Evolutionary conservation across 2,113 vertebrate genomes (phyloP).

Genomic region (Dasyornis broadbenti): DNA sequence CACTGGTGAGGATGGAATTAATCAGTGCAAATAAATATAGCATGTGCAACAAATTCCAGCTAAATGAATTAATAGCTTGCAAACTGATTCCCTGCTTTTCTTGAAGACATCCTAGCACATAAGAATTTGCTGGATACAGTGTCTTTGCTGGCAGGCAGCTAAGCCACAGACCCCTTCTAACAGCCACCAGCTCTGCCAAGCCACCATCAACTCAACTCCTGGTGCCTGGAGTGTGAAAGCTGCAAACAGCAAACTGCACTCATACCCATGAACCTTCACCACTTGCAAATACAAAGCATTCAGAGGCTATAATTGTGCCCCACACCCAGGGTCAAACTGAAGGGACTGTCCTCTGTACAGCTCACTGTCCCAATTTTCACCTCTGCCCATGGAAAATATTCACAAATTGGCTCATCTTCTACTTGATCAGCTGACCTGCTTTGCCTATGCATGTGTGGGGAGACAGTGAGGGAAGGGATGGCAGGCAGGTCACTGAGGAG

Average conservation of each 20-base stretch:
- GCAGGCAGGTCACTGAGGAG: not conserved
- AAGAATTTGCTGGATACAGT: not conserved
- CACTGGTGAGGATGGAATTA: not conserved
- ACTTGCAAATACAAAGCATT: not conserved
- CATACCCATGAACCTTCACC: not conserved
- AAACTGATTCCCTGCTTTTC: not conserved
- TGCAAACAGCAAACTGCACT: not conserved
- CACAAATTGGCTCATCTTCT: not conserved
- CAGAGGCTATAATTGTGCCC: fast-evolving
- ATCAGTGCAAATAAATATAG: not conserved
- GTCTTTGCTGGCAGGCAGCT: fast-evolving
- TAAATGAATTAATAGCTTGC: not conserved
- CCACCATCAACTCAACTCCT: not conserved
- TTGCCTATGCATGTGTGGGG: not conserved
- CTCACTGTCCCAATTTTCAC: not conserved
- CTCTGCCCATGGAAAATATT: not conserved
- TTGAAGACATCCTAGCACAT: not conserved
- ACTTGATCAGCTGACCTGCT: not conserved
- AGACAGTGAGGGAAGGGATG: not conserved
- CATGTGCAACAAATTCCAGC: not conserved
- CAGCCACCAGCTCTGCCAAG: not conserved
- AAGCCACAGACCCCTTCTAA: not conserved
- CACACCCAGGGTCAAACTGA: not conserved
- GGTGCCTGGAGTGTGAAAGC: not conserved
- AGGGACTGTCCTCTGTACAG: not conserved